phyloP scores from a whole-genome alignment of 2,797 vertebrate species.

The Dendrocincla tyrannina region DNA sequence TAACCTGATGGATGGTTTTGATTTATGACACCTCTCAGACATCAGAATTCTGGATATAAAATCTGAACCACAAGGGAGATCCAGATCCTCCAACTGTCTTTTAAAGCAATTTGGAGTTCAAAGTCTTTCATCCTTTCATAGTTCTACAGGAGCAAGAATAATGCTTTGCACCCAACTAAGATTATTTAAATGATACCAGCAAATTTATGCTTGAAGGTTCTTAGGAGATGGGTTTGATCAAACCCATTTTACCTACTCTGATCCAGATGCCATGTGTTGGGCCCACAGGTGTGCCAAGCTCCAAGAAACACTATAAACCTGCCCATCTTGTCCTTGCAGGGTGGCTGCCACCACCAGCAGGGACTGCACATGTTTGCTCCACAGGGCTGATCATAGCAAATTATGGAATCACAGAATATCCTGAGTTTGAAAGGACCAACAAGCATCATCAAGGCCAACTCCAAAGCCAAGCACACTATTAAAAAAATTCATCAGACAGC shows the following conservation, averaged over 20 bases:
- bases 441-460: fast-evolving
- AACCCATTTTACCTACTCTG: background rate
- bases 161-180: fast-evolving
- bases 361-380: background rate
- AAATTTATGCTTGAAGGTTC: background rate
- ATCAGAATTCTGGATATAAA: background rate
- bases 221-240: background rate
- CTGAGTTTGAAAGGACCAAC: background rate
- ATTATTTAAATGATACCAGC: background rate
- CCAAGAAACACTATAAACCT: background rate
- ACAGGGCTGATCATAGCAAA: background rate
- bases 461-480: background rate
- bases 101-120: background rate
- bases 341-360: fast-evolving
- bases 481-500: background rate
- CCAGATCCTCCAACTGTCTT: background rate
- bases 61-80: background rate
- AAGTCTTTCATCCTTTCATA: background rate
- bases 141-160: background rate
- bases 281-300: background rate
- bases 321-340: background rate
- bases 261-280: fast-evolving
- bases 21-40: background rate
- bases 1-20: background rate
- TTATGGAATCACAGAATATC: fast-evolving